Evolutionary conservation across 1,140 invertebrate genomes (phyloP), one percentile per base, ranked within the genome.

Genomic region (Pseudobourletiella spinata): DNA sequence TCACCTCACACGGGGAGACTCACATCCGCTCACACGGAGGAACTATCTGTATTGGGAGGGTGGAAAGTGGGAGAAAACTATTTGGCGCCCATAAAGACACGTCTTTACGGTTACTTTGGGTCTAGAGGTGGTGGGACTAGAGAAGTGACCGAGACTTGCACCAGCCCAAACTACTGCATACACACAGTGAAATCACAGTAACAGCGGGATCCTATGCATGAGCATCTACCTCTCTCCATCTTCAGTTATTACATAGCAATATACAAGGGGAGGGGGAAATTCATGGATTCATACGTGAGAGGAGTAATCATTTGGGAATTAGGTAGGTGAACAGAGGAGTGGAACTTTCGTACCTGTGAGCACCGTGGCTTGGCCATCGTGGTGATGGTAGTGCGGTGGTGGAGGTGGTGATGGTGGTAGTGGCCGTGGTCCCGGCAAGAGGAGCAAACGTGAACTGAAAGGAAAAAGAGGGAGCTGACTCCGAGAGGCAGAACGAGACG

Each of bases 291-390:
- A 51, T 26, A 51, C 44, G 44, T 46, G 6, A 46, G 22, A 46
- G 22, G 24, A 8, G 48, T 4, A 51, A 51, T 51, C 48, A 51
- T 51, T 26, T 25, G 48, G 48, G 48, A 51, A 51, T 51, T 24
- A 51, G 20, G 44, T 48, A 18, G 18, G 32, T n/a, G n/a, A 39
- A 11, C 32, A 39, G n/a, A 39, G 8, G n/a, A 11, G n/a, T 39
- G 32, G n/a, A 39, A n/a, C n/a, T n/a, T 39, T 8, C n/a, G 32
- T 11, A 11, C 32, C 8, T 39, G n/a, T 39, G n/a, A 39, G 32
- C n/a, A 39, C n/a, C 8, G 32, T 11, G 32, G 32, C n/a, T 39
- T 39, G n/a, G 8, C 32, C n/a, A 39, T 11, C 8, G n/a, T 39
- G n/a, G 8, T 8, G n/a, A 39, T 39, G 32, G 8, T 8, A 39